These are phyloP conservation scores for Stomorhina lunata DNA, from an alignment of 2,888 invertebrate genomes.

Conservation along the genomic window DNA sequence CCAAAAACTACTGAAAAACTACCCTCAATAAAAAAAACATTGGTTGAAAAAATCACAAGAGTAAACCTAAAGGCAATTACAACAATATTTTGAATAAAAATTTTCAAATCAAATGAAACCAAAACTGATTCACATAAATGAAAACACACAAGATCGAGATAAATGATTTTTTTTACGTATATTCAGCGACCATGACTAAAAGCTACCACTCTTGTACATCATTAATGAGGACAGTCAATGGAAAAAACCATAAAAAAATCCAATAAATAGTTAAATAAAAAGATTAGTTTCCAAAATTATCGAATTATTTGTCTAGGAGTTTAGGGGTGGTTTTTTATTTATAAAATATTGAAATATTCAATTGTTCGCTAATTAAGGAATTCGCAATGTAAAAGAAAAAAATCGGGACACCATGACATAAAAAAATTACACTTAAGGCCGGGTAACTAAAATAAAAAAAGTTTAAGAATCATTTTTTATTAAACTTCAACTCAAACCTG, in stretches of 20 bases:
- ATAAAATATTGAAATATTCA: too few species aligned
- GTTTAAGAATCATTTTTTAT: too few species aligned
- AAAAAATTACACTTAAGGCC: too few species aligned
- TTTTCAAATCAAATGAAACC: slow-evolving; percentile 71
- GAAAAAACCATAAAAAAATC: background rate
- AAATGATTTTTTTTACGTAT: background rate
- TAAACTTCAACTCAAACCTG: too few species aligned
- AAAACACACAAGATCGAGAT: slow-evolving; percentile 68
- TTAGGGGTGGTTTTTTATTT: background rate
- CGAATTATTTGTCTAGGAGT: background rate
- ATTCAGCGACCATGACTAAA: slow-evolving; percentile 25
- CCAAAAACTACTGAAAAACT: slow-evolving; percentile 1
- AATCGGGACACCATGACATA: too few species aligned
- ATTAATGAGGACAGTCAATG: background rate
- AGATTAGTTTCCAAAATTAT: background rate
- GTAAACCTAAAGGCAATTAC: slow-evolving; percentile 50
- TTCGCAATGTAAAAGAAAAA: too few species aligned
- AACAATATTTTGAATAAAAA: slow-evolving; percentile 51
- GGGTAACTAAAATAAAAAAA: too few species aligned
- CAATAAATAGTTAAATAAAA: background rate
- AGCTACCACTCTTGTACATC: background rate
- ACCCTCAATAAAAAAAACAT: slow-evolving; percentile 38
- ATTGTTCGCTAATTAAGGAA: too few species aligned
- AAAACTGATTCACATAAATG: slow-evolving; percentile 77
- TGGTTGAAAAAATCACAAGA: background rate